Evolutionary conservation across 2,113 vertebrate species (phyloP), one percentile per base, ranked within the genome.

Genomic region (Acanthochromis polyacanthus): DNA sequence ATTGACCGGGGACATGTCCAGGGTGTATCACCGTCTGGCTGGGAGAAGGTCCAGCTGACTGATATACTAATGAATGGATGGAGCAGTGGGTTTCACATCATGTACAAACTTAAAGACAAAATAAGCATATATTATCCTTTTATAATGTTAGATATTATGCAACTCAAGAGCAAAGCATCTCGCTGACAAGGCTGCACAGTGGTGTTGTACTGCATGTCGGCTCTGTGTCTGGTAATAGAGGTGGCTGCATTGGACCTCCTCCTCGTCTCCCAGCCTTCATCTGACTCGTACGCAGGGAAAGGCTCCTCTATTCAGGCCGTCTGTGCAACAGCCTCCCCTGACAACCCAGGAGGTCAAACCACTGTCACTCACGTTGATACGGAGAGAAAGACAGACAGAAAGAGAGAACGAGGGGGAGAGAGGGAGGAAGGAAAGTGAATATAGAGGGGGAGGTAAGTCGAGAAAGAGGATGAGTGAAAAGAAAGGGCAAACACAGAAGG

Each of bases 361-460:
- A 71, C 82, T 89, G 91, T 91, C 90, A 91, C 75, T 93, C 91
- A 92, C 80, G 64, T 40, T 91, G 89, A 91, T 91, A 78, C 50
- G 71, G 78, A 82, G 81, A 78, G 89, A 90, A 79, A 78, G 88
- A 84, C 28, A 53, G 85, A 68, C 23, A 30, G 15, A 52, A 48
- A 23, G 30, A 15, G 51, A 46, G 30, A 74, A 23, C 19, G 55
- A 51, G 52, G 28, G 1, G 4, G 63, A 64, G 81, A 8, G 38
- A 30, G 20, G 76, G 45, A 72, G 75, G 76, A 32, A 60, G 78
- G 30, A 81, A 59, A 75, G 83, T 81, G 84, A 82, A 83, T 71
- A 87, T 85, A 85, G 10, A 65, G 83, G 63, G 53, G 40, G 71
- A 82, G 74, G 84, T 83, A 81, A 67, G 53, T 51, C 66, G 84